Percentiles rank a stretch among this genome's conserved stretches.
Conservation (phyloP, 2,797 vertebrate species). For the Phoxinus dragarum region DNA sequence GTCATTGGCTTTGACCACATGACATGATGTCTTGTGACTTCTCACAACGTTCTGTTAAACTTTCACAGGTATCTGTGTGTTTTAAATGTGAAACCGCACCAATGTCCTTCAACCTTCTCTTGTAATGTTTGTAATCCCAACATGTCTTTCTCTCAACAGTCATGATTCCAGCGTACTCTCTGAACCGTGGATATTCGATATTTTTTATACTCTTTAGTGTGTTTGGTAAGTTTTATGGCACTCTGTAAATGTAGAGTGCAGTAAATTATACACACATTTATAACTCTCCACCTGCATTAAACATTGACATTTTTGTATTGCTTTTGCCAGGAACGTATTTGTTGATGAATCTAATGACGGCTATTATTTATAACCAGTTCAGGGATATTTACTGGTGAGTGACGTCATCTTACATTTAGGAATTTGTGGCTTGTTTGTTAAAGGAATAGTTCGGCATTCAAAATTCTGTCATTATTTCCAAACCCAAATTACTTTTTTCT, state of each 20-base stretch:
- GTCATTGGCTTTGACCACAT: slow-evolving; percentile 33
- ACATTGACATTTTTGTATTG: background rate
- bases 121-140: background rate
- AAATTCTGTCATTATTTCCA: background rate
- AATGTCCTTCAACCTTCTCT: background rate
- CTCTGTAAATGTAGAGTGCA: background rate
- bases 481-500: background rate
- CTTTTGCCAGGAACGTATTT: slow-evolving; percentile 87
- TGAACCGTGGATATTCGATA: slow-evolving; percentile 85
- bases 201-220: slow-evolving; percentile 94
- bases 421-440: background rate
- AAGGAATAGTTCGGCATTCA: background rate
- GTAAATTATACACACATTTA: background rate
- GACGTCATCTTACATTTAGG: background rate
- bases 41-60: slow-evolving; percentile 14
- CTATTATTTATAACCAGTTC: slow-evolving; percentile 98
- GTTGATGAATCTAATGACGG: slow-evolving; percentile 95
- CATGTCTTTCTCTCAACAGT: slow-evolving; percentile 74
- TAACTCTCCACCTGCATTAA: background rate
- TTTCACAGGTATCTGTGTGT: slow-evolving; percentile 35
- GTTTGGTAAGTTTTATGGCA: slow-evolving; percentile 82
- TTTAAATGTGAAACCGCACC: background rate
- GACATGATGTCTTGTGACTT: slow-evolving; percentile 39
- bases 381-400: slow-evolving; percentile 93
- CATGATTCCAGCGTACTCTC: slow-evolving; percentile 92